Evolutionary conservation across 2,113 vertebrate species (phyloP), one percentile per base, ranked within the genome.

Genomic region (Oenanthe melanoleuca): DNA sequence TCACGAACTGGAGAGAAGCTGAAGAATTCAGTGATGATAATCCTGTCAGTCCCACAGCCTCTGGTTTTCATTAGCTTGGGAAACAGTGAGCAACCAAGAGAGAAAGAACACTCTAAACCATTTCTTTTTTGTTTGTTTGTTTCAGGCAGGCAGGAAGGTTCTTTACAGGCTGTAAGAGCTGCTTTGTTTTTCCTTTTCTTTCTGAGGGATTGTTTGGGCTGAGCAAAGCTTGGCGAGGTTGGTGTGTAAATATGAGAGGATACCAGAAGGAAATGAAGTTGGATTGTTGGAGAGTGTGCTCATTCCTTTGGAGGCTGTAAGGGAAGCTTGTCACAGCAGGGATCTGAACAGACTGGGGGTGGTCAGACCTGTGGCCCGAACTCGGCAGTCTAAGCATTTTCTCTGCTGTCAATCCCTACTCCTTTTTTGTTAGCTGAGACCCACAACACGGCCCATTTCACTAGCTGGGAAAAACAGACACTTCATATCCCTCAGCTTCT

Each of bases 251-350:
- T 81, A 80, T 0, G 84, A 96, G 80, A 79, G 53, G 74, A 81
- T 80, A 94, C 19, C 89, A 91, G 49, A 52, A 89, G 93, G 89
- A 94, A 95, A 94, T 79, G 70, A 91, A 84, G 80, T 34, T 50
- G 89, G 92, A 89, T 94, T 66, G 83, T 50, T 95, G 0, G 5
- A 2, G 69, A 50, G 42, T 63, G 80, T 33, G 93, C 92, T 94
- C 93, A 89, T 89, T 91, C 25, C 84, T 92, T 71, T 64, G 84
- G 93, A 37, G 0, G 4, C 79, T 56, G 86, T 55, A 31, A 3
- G 50, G 69, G 67, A 65, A 73, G 89, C 52, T 2, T 70, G 65
- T 86, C 2, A 3, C 72, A 74, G 84, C 80, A 94, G 80, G 93
- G 67, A 22, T 78, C 50, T 45, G 28, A 83, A 23, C 55, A 50